Base-by-base conservation (phyloP, 2,888 invertebrate species). In the Amphipyra tragopoginis region DNA sequence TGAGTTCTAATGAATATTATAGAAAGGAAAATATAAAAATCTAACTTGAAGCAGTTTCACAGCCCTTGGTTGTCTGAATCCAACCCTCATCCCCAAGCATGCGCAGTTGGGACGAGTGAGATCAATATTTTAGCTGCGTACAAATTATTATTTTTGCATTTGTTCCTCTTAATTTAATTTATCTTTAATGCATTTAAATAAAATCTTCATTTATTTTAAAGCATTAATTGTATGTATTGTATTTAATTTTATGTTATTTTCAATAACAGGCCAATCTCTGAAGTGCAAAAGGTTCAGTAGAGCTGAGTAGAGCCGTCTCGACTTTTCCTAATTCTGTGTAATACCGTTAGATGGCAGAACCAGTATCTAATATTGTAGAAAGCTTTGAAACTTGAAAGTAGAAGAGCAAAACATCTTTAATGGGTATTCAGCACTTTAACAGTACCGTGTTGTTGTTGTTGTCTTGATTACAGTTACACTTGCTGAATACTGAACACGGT, bases 41-140 rank as follows among this genome's bases (percentile, higher is more conserved):
- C 55, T 71, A 74, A 72, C 51, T 63, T 68, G 67, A 79, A 84
- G 77, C 63, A 76, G 77, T 78, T 81, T 89, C 88, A 89, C 89
- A 89, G 88, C 86, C 88, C 78, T 87, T 82, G 65, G 72, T 63
- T 78, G 61, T 66, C 49, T 61, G 26, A 74, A 57, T 69, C 55
- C 71, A 78, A 66, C 57, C 75, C 71, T 77, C 53, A 68, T 33
- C 48, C 54, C 65, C 68, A 65, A 58, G 72, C 86, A 86, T 86
- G 86, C 86, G 86, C 86, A 80, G 63, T 77, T 48, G 48, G 6
- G 15, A 48, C 14, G 34, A 13, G 40, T 44, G 7, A 62, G 75
- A 86, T 86, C 86, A 78, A 86, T 86, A 82, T 53, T 75, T 77
- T 65, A 13, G 69, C 11, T 67, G 75, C 79, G 66, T 72, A 52